Evolutionary conservation across 2,888 invertebrate species (phyloP).

Genomic region (Chamaedrilus cognettii): DNA sequence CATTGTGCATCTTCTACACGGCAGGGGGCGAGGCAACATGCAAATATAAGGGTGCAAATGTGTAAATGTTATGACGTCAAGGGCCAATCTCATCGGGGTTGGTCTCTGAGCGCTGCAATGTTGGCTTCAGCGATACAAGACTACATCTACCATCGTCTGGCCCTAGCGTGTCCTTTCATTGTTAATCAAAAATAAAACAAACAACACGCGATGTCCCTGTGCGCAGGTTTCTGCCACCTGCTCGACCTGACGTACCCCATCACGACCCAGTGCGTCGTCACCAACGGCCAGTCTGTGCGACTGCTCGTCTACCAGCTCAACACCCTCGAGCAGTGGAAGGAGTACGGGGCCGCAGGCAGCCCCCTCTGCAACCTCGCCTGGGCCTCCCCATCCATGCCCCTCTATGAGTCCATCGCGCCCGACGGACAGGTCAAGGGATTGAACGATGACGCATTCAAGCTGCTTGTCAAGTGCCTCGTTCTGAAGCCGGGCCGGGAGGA

Average conservation of each 20-base stretch:
- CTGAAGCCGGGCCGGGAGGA: constrained; percentile 50
- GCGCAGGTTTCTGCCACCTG: constrained; percentile 78
- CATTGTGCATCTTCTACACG: no score
- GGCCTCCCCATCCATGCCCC: constrained; percentile 71
- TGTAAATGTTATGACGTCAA: no score
- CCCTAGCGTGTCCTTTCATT: no score
- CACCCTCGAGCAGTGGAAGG: constrained; percentile 68
- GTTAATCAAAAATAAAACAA: no score
- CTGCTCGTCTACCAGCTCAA: constrained; percentile 92
- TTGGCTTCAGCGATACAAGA: no score
- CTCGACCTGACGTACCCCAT: constrained; percentile 91
- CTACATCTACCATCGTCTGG: no score
- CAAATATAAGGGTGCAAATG: no score
- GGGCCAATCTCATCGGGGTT: no score
- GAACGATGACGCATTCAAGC: constrained; percentile 76
- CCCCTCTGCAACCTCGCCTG: constrained; percentile 79
- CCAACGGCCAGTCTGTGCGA: constrained; percentile 84
- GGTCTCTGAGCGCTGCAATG: no score
- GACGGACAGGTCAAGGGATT: constrained; percentile 65
- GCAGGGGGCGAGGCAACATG: no score
- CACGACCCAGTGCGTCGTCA: constrained; percentile 82
- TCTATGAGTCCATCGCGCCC: constrained; percentile 76
- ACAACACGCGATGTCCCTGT: no score
- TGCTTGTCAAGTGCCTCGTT: constrained; percentile 74
- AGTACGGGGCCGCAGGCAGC: constrained; percentile 63